These are phyloP conservation scores for Corythoichthys intestinalis DNA, from an alignment of 2,113 vertebrate species.

Conservation along the genomic window DNA sequence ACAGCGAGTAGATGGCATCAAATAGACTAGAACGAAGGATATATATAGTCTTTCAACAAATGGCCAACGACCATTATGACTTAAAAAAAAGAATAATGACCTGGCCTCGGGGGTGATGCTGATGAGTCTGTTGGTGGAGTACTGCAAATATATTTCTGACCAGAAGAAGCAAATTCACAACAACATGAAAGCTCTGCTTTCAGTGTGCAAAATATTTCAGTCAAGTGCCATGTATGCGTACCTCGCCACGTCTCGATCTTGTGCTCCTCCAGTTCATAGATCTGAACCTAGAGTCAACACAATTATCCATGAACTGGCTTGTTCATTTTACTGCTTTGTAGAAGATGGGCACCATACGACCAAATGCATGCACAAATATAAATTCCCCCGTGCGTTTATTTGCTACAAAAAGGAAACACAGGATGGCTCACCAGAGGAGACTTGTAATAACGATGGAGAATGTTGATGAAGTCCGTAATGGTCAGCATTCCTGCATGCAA, in stretches of 20 bases:
- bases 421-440: conserved; percentile 85
- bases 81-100: conserved; percentile 49
- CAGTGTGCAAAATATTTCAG: background rate
- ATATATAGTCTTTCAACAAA: background rate
- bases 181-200: background rate
- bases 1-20: conserved; percentile 87
- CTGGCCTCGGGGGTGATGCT: conserved; percentile 87
- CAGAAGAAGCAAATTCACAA: background rate
- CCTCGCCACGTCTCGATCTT: conserved; percentile 98
- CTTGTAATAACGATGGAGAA: conserved; percentile 93
- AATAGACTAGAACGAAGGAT: conserved; percentile 80
- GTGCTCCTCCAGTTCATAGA: conserved; percentile 92
- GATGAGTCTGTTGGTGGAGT: conserved; percentile 83
- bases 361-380: background rate
- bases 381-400: background rate
- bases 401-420: background rate
- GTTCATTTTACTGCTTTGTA: background rate
- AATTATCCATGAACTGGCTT: conserved; percentile 5
- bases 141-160: conserved; percentile 87
- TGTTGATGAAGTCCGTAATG: conserved; percentile 97
- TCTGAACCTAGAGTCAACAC: conserved; percentile 82
- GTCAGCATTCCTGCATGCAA: conserved; percentile 89
- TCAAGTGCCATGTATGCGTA: conserved; percentile 34
- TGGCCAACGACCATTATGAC: background rate
- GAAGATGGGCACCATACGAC: background rate